These are phyloP conservation scores for Amiota minor DNA, from an alignment of 2,888 invertebrate species.

Conservation along the genomic window DNA sequence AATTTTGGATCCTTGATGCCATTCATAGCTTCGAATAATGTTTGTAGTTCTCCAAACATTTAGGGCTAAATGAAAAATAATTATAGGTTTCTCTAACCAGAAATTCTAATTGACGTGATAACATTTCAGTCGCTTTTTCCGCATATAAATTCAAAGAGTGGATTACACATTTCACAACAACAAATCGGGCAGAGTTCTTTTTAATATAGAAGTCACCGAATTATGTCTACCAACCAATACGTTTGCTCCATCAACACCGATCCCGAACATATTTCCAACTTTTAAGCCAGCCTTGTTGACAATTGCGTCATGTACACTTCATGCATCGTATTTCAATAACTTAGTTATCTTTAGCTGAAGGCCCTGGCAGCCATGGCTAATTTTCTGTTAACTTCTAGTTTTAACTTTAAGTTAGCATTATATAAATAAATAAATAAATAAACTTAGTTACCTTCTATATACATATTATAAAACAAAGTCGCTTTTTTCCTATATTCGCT, in stretches of 20 bases:
- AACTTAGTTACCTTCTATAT: no score
- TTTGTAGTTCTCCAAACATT: background rate
- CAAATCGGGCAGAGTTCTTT: background rate
- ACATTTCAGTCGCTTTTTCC: background rate
- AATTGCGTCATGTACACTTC: background rate
- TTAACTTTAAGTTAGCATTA: no score
- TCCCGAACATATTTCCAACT: conserved; percentile 11
- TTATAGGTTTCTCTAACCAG: background rate
- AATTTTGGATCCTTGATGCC: no score
- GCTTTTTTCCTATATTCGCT: no score
- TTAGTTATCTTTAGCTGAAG: no score
- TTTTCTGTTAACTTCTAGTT: no score
- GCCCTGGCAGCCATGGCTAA: no score
- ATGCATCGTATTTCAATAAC: conserved; percentile 1
- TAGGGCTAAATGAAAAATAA: background rate
- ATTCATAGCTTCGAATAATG: no score
- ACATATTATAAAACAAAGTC: no score
- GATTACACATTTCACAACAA: background rate
- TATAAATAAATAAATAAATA: no score
- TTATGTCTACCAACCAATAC: conserved; percentile 8
- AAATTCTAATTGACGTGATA: background rate
- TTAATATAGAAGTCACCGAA: background rate
- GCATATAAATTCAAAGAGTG: background rate
- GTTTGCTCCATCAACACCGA: conserved; percentile 5
- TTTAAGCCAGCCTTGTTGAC: background rate